phyloP scores from a whole-genome alignment of 2,113 vertebrate genomes.

The Poeciliopsis occidentalis region DNA sequence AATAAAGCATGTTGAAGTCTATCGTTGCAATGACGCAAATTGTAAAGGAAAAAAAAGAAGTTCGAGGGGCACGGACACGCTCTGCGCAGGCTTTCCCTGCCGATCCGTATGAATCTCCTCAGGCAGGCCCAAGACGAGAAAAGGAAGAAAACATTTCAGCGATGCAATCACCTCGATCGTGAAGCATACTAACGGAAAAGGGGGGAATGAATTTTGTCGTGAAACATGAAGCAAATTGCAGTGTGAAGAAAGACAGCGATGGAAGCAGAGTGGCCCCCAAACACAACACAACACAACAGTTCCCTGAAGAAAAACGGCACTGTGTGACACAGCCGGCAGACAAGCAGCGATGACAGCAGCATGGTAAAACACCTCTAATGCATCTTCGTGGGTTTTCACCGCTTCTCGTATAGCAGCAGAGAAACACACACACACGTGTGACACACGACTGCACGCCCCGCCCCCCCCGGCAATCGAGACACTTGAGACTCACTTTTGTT shows the following conservation, averaged over 20 bases:
- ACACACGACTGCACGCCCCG: conserved; percentile 26
- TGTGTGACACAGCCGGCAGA: conserved; percentile 49
- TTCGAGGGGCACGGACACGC: neutral
- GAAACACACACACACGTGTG: conserved; percentile 38
- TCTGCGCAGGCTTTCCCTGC: neutral
- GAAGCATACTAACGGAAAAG: neutral
- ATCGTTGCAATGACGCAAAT: neutral
- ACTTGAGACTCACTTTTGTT: conserved; percentile 63
- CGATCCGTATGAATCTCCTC: neutral
- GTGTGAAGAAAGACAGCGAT: no score
- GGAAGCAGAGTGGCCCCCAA: conserved; percentile 8
- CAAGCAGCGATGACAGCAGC: conserved; percentile 73
- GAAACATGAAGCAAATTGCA: conserved; percentile 20
- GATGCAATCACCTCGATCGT: neutral
- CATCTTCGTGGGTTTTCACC: conserved; percentile 66
- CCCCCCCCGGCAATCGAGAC: conserved; percentile 1
- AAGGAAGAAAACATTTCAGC: neutral
- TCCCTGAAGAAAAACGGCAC: conserved; percentile 47
- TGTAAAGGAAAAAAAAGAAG: neutral
- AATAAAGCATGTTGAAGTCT: no score
- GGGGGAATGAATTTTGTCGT: neutral
- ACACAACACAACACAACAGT: conserved; percentile 35
- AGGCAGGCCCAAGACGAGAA: neutral
- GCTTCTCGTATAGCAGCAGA: conserved; percentile 65
- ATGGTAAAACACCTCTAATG: conserved; percentile 74